A percentile compares a stretch with the other conserved stretches of the same genome.
These are phyloP conservation scores for Psittacula derbiana DNA, from an alignment of 2,797 vertebrate species.

Conservation along the genomic window DNA sequence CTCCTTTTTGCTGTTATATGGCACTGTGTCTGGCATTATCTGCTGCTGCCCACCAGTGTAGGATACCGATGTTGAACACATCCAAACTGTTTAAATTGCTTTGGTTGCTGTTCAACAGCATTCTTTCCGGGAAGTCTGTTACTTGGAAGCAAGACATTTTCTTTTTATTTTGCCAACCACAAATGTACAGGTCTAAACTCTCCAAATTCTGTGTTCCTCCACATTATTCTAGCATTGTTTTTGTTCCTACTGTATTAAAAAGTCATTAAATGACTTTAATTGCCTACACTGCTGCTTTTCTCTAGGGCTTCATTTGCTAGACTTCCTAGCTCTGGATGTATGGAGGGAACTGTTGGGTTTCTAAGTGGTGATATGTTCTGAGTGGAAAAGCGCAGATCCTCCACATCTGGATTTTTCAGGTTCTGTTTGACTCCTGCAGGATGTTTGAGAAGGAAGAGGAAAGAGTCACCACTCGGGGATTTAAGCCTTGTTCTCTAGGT, in stretches of 20 bases:
- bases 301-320: not conserved
- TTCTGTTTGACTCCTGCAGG: not conserved
- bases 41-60: not conserved
- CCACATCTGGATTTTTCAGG: not conserved
- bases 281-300: not conserved
- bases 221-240: not conserved
- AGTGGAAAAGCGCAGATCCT: not conserved
- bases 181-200: not conserved
- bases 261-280: not conserved
- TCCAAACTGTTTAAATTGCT: not conserved
- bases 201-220: not conserved
- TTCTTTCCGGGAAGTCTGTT: not conserved
- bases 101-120: not conserved
- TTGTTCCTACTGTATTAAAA: not conserved
- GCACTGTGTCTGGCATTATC: not conserved
- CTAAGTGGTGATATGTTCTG: fast-evolving
- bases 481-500: not conserved
- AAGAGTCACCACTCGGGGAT: not conserved
- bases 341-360: not conserved
- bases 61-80: not conserved
- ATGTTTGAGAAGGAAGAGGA: not conserved
- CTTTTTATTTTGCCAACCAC: not conserved
- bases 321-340: not conserved
- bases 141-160: not conserved
- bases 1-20: not conserved